These are phyloP conservation scores for Pocillopora damicornis DNA, from an alignment of 64 coral and sea anemone species.

Conservation along the genomic window DNA sequence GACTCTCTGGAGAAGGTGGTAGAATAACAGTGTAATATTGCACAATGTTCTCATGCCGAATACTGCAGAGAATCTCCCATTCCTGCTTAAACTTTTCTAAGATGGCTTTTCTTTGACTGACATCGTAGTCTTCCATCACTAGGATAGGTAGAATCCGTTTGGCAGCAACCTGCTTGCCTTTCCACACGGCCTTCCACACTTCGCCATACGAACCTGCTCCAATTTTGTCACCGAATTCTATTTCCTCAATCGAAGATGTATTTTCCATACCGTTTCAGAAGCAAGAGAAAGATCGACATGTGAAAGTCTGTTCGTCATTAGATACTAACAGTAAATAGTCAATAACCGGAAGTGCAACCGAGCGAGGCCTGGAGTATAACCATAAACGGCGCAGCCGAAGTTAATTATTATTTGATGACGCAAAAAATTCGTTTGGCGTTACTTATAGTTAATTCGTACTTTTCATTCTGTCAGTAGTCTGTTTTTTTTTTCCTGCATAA, in stretches of 20 bases:
- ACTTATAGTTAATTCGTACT: background rate
- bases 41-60: constrained; percentile 81
- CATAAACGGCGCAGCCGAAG: background rate
- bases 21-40: constrained; percentile 80
- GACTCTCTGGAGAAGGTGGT: constrained; percentile 40
- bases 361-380: background rate
- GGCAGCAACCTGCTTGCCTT: constrained; percentile 56
- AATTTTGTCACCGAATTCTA: constrained; percentile 68
- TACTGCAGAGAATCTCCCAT: constrained; percentile 62
- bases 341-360: background rate
- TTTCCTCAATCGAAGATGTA: constrained; percentile 45
- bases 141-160: constrained; percentile 72
- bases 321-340: no score
- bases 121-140: constrained; percentile 53
- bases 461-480: background rate
- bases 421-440: background rate
- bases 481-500: no score
- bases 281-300: no score
- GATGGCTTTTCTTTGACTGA: constrained; percentile 18
- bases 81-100: constrained; percentile 62
- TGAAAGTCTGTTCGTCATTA: no score
- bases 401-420: background rate
- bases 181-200: constrained; percentile 67
- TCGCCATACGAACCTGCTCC: constrained; percentile 77
- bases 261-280: constrained; percentile 41